These are phyloP conservation scores for Catharus bicknelli DNA, from an alignment of 2,113 vertebrate species.

Conservation along the genomic window DNA sequence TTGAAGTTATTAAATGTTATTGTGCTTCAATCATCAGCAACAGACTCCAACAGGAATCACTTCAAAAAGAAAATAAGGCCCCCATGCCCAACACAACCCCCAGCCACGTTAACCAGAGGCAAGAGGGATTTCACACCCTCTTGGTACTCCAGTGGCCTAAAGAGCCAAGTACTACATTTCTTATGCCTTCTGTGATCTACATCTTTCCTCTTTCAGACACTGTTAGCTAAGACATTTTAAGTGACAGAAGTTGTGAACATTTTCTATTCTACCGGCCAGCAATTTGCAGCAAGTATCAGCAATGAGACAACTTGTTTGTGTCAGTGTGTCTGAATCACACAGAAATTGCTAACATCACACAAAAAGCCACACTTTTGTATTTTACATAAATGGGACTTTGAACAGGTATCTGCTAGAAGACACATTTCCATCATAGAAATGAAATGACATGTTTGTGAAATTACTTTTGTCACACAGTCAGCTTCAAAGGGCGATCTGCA, in stretches of 20 bases:
- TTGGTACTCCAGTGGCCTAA: neutral
- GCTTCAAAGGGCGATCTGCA: neutral
- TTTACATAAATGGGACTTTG: neutral
- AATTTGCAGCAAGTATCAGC: neutral
- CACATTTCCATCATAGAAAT: neutral
- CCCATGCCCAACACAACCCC: accelerated
- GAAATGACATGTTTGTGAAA: neutral
- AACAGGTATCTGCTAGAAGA: neutral
- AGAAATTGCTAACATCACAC: neutral
- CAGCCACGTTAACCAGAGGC: neutral
- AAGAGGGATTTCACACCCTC: neutral
- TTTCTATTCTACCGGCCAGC: neutral
- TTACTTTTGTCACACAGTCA: neutral
- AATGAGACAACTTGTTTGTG: neutral
- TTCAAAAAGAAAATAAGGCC: neutral
- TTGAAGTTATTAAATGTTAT: neutral
- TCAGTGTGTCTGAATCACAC: neutral
- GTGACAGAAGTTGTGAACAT: neutral
- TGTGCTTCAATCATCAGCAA: neutral
- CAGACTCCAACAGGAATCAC: accelerated
- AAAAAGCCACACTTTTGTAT: neutral
- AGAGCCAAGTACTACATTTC: neutral
- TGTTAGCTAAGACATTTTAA: neutral
- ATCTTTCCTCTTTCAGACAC: neutral
- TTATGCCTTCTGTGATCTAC: neutral